Base-by-base conservation (phyloP, 2,797 vertebrate genomes). In the Margarornis squamiger region DNA sequence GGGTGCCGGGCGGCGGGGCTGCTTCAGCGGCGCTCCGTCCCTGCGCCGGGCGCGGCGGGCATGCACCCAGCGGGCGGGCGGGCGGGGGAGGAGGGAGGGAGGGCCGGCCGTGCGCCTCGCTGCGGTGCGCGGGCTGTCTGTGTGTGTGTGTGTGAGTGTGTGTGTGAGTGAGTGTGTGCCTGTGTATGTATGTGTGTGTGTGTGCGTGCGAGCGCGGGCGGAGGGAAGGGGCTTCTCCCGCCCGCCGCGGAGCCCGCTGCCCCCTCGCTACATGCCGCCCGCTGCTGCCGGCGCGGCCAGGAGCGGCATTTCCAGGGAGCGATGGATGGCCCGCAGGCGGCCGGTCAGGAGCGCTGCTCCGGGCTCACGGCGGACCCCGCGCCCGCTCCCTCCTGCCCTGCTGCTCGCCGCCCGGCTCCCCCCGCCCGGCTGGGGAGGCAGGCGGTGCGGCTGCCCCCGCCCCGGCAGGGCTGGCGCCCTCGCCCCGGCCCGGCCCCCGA, bases 231-330 rank as follows among this genome's bases (percentile, higher is more conserved):
- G 72, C 72, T 86, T 78, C 71, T 86, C 52, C 71, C 72, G 46
- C 71, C 61, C 72, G 24, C 67, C 61, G 71, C 65, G 39, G 49
- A 87, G 32, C 80, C 66, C 63, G 57, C 30, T 43, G 58, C 66
- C 52, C 30, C 73, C 51, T 61, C 38, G 90, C 95, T 94, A 92
- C 96, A 95, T 88, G 86, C 67, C 87, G 76, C 21, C 86, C 72
- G 36, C 74, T 39, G 67, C 67, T n/a, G 59, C 67, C 72, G 66
- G 66, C n/a, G 36, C 57, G 54, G 79, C 49, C 85, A 20, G 78
- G 39, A 77, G 38, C 27, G 45, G 43, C 83, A 78, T 91, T 58
- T 34, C 88, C 90, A 34, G 68, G n/a, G 57, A 63, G 46, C 81
- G 54, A 68, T 23, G 67, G 67, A 52, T 10, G 14, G 76, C 14